Evolutionary conservation across 2,888 invertebrate genomes (phyloP).

Genomic region (Stenolophus ochropezus): DNA sequence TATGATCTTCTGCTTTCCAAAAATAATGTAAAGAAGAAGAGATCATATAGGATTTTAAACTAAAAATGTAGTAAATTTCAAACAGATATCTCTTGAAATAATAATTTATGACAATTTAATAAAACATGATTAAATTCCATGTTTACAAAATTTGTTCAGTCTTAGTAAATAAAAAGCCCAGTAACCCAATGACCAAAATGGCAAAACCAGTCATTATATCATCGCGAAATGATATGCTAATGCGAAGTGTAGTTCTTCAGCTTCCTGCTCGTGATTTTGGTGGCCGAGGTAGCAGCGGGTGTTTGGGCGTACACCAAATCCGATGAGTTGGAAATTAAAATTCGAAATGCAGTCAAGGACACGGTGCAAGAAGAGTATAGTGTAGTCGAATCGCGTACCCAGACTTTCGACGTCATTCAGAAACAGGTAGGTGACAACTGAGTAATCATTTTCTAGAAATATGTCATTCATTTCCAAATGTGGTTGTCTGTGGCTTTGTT

Average conservation of each 20-base stretch:
- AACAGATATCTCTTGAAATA: too few species aligned
- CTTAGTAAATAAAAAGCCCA: not conserved
- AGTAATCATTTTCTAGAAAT: slow-evolving; percentile 3
- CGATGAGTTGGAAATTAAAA: slow-evolving; percentile 79
- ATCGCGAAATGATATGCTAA: slow-evolving; percentile 5
- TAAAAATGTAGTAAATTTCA: too few species aligned
- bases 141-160: not conserved
- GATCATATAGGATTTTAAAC: too few species aligned
- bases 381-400: slow-evolving; percentile 74
- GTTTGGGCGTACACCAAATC: slow-evolving; percentile 85
- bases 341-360: slow-evolving; percentile 78
- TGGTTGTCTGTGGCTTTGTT: not conserved
- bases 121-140: too few species aligned
- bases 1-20: too few species aligned
- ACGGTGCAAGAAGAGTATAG: slow-evolving; percentile 81
- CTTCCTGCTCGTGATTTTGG: slow-evolving; percentile 84
- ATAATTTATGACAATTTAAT: too few species aligned
- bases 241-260: slow-evolving; percentile 80
- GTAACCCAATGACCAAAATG: not conserved
- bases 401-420: slow-evolving; percentile 82
- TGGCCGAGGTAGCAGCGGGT: slow-evolving; percentile 85
- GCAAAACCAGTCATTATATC: slow-evolving; percentile 6
- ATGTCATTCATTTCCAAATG: not conserved
- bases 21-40: too few species aligned
- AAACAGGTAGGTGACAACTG: slow-evolving; percentile 73